Evolutionary conservation across 2,113 vertebrate genomes (phyloP), one percentile per base, ranked within the genome.

Genomic region (Mirza zaza): DNA sequence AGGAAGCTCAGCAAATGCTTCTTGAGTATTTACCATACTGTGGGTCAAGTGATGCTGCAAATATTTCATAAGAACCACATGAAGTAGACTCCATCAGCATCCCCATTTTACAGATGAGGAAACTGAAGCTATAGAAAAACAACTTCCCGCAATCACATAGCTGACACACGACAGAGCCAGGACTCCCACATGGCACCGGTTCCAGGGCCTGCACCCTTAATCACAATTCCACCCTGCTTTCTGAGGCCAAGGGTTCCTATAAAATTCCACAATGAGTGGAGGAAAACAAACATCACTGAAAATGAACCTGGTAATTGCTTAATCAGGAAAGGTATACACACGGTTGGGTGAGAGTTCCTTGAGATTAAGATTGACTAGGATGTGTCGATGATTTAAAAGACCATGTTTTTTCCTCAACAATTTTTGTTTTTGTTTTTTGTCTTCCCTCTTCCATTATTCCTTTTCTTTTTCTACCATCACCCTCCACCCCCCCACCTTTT

Each of bases 401-500:
- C 21, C 68, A 8, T 20, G 9, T 34, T 82, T 48, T 94, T 87
- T 86, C 36, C 5, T 18, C 75, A 85, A 39, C 2, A 32, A 13
- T 57, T 21, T 67, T 67, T 81, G n/a, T 36, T 59, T 73, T 59
- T 59, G 39, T 12, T 20, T 71, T 82, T 63, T 34, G 34, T 42
- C n/a, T 73, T 34, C 9, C 34, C 11, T 52, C 42, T 90, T 70
- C 67, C 32, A 14, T 57, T 42, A 42, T 83, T 88, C 34, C 4
- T 52, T 87, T 87, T 52, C 42, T 81, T 76, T 81, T 57, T 59
- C 48, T 7, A 75, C 11, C 61, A 3, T 93, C 77, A 32, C 25
- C 50, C 71, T 91, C 50, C 2, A 67, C 39, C 50, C 68, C 68
- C 45, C 25, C 27, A n/a, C 65, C 36, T 96, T 88, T 93, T 59